phyloP scores from a whole-genome alignment of 1,140 invertebrate species.

The Homalodisca vitripennis region DNA sequence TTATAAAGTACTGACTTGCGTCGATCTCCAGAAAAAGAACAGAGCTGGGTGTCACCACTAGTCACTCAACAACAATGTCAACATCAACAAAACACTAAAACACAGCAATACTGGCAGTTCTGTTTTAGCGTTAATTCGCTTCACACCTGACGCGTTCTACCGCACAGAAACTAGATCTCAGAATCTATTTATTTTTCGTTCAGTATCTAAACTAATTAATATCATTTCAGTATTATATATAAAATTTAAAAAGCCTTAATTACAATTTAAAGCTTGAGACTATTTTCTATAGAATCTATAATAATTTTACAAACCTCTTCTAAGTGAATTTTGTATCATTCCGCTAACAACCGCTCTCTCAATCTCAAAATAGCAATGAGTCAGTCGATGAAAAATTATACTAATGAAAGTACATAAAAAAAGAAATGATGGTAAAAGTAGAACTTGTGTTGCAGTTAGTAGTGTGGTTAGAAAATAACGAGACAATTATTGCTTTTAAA shows the following conservation, averaged over 20 bases:
- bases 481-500: too few relatives aligned
- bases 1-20: too few relatives aligned
- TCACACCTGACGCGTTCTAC: constrained; percentile 1
- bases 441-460: too few relatives aligned
- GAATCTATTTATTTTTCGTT: background rate
- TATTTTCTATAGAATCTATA: background rate
- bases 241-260: too few relatives aligned
- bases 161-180: background rate
- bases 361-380: constrained; percentile 8
- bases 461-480: too few relatives aligned
- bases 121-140: constrained; percentile 1
- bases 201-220: too few relatives aligned
- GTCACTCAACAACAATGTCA: constrained; percentile 10
- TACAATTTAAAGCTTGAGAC: background rate
- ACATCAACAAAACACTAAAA: background rate
- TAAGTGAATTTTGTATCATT: background rate
- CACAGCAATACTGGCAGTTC: background rate
- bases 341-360: constrained; percentile 8
- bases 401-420: background rate
- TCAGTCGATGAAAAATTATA: background rate
- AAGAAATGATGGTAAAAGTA: too few relatives aligned
- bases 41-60: too few relatives aligned
- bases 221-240: too few relatives aligned
- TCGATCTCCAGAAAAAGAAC: too few relatives aligned
- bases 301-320: too few relatives aligned